Conservation (phyloP, 2,888 invertebrate genomes). For the Merodon equestris region DNA sequence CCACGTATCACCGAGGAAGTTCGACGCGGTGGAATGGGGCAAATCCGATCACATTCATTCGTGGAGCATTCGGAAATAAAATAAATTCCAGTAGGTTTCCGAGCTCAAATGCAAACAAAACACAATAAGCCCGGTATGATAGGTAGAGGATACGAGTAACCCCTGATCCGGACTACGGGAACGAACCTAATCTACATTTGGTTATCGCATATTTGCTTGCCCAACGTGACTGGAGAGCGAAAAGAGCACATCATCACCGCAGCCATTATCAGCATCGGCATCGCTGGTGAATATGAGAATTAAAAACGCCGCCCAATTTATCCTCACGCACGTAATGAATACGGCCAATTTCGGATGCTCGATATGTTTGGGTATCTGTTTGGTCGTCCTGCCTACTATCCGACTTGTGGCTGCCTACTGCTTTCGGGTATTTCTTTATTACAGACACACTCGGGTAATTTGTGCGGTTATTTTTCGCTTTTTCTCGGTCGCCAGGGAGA, state of each 20-base stretch:
- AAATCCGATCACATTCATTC: slow-evolving; percentile 59
- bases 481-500: too few relatives aligned
- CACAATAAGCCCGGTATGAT: not conserved
- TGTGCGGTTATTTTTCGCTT: too few relatives aligned
- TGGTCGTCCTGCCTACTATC: slow-evolving; percentile 4
- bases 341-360: slow-evolving; percentile 60
- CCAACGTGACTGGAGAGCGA: slow-evolving; percentile 64
- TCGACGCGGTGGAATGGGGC: slow-evolving; percentile 28
- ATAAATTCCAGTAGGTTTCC: slow-evolving; percentile 38
- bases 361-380: slow-evolving; percentile 43
- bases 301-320: slow-evolving; percentile 65
- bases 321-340: slow-evolving; percentile 67
- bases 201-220: slow-evolving; percentile 62
- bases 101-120: too few relatives aligned
- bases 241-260: slow-evolving; percentile 56
- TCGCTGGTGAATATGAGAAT: slow-evolving; percentile 55
- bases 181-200: slow-evolving; percentile 56
- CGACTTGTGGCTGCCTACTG: too few relatives aligned
- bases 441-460: too few relatives aligned
- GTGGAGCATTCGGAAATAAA: slow-evolving; percentile 57
- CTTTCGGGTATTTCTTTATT: too few relatives aligned
- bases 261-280: slow-evolving; percentile 35
- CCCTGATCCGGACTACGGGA: not conserved
- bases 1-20: slow-evolving; percentile 41
- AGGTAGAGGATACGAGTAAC: not conserved